These are phyloP conservation scores for Glareola pratincola DNA, from an alignment of 2,113 vertebrate genomes.

Conservation along the genomic window DNA sequence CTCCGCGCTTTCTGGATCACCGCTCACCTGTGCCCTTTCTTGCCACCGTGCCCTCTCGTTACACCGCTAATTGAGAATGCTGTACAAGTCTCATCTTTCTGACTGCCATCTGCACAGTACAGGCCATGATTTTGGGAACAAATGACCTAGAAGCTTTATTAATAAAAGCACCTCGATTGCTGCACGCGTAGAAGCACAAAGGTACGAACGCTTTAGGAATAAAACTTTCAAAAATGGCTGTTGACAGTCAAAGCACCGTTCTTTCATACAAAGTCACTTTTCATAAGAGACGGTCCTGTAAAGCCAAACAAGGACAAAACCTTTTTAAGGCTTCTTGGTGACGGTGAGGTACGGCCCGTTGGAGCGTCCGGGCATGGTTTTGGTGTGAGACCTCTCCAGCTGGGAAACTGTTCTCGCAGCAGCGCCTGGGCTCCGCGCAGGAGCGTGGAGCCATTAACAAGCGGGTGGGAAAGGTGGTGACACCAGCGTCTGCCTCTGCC, in stretches of 20 bases:
- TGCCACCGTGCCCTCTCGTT: rapidly evolving
- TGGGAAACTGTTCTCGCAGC: background rate
- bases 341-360: rapidly evolving
- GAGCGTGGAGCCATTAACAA: background rate
- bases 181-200: background rate
- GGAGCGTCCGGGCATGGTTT: rapidly evolving
- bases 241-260: background rate
- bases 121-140: background rate
- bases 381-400: rapidly evolving
- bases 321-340: background rate
- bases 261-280: background rate
- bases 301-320: background rate
- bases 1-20: background rate
- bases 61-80: background rate
- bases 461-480: background rate
- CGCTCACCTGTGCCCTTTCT: background rate
- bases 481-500: background rate
- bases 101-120: background rate
- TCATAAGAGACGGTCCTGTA: background rate
- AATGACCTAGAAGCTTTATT: background rate
- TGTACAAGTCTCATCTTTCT: background rate
- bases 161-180: rapidly evolving
- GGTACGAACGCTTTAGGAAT: background rate
- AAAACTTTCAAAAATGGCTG: background rate
- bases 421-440: rapidly evolving